Evolutionary conservation across 2,888 invertebrate species (phyloP), one percentile per base, ranked within the genome.

Genomic region (Pinctada fucata): DNA sequence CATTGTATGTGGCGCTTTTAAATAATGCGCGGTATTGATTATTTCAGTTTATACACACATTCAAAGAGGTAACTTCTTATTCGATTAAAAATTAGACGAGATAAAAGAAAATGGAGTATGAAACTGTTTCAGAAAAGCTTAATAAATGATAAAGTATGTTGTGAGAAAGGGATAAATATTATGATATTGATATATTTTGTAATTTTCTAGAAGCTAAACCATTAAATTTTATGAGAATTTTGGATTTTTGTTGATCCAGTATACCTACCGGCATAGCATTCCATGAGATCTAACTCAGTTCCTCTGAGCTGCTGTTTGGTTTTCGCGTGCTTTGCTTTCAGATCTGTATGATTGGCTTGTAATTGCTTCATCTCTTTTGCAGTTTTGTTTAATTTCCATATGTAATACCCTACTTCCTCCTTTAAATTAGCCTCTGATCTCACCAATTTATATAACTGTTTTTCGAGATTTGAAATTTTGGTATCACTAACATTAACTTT

Each of bases 211-310:
- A 58, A 58, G 58, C 13, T 58, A 10, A 1, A 58, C 13, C 6
- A 58, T 10, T 10, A 58, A 13, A 58, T 58, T 58, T 58, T 58
- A 58, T 58, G 8, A 13, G 13, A 10, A 58, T 10, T 58, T 6
- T 10, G 13, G 58, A 58, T 10, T 58, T 58, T 58, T 58, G 58
- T 58, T 58, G 58, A 58, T 58, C 6, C 8, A 6, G 6, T 45
- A 8, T 8, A 79, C 88, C 83, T 81, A 90, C 90, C 89, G 71
- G 82, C 79, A 70, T 87, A 88, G 71, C 90, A 90, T 71, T 86
- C 87, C 74, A 88, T 87, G 2, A 90, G 80, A 67, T 90, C 88
- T 31, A 80, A 77, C 45, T 90, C 88, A 3, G 89, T 78, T 10
- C 86, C 80, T 16, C 78, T 75, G 67, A 90, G 79, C 2, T 82